Base-by-base conservation (phyloP, 2,797 vertebrate genomes). In the Caiman crocodilus region DNA sequence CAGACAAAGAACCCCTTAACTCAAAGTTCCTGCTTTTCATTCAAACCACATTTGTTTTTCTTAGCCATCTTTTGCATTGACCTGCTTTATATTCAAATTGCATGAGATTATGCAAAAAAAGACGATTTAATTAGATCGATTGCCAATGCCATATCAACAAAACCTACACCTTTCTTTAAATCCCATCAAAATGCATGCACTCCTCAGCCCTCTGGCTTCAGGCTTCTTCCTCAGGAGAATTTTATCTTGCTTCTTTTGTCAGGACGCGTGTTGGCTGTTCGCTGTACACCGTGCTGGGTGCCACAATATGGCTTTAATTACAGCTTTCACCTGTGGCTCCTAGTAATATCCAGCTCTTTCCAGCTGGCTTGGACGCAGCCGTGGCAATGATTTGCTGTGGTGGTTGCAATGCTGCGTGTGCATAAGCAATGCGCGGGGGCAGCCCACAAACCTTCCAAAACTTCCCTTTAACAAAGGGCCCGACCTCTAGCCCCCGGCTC, bases 121-220 rank as follows among this genome's bases (percentile, higher is more conserved):
- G 76, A 50, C 9, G 56, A 82, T 94, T 92, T 96, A 94, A 96
- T 96, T 95, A 94, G 92, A 95, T 88, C 82, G 96, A 97, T 89
- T 85, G 92, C 95, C 95, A 74, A 1, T 85, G 93, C 75, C 76
- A 3, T 89, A 94, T 93, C 92, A 82, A n/a, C 85, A 71, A 50
- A 84, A 63, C 26, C 4, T 91, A 95, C 82, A 65, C 84, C 84
- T 80, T 25, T 92, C 88, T 18, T 42, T 80, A 83, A 59, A 88
- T 73, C 78, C 84, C 87, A 59, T 3, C 14, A 73, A 77, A 30
- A 5, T 14, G 3, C 0, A 16, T 2, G 58, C 20, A 32, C 50
- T 64, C 67, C 84, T 76, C 75, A 57, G 32, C 1, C 5, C 10
- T 25, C 23, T 50, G 9, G 0, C 13, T 26, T 60, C 82, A n/a